phyloP scores from a whole-genome alignment of 2,113 vertebrate species.

The Tiliqua scincoides region DNA sequence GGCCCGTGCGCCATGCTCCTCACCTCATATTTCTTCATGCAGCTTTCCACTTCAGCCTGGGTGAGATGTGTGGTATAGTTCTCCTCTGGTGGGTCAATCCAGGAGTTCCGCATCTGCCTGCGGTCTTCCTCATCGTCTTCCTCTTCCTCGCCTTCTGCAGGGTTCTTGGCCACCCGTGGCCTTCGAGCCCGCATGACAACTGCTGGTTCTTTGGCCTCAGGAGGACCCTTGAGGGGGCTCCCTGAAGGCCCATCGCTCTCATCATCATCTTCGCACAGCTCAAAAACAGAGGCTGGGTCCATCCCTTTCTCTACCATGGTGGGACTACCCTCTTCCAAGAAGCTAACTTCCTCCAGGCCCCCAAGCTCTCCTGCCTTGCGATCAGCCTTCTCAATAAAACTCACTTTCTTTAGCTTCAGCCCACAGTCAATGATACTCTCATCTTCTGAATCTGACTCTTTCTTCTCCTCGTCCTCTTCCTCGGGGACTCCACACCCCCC shows the following conservation, averaged over 20 bases:
- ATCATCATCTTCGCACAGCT: conserved; percentile 89
- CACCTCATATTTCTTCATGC: conserved; percentile 95
- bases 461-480: conserved; percentile 82
- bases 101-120: conserved; percentile 82
- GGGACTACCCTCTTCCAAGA: conserved; percentile 93
- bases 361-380: conserved; percentile 68
- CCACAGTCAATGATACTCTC: conserved; percentile 89
- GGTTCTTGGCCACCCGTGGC: conserved; percentile 29
- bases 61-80: conserved; percentile 82
- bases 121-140: conserved; percentile 75
- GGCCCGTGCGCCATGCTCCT: conserved; percentile 27
- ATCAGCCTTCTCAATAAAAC: conserved; percentile 89
- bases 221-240: conserved; percentile 27
- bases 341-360: conserved; percentile 75
- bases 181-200: conserved; percentile 39
- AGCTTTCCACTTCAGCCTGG: conserved; percentile 96
- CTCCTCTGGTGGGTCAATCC: conserved; percentile 93
- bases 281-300: conserved; percentile 87
- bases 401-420: conserved; percentile 92
- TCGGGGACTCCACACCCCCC: conserved; percentile 91
- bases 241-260: conserved; percentile 75
- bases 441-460: conserved; percentile 84
- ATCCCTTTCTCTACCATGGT: conserved; percentile 95
- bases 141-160: conserved; percentile 63
- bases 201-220: conserved; percentile 19